Evolutionary conservation across 2,113 vertebrate species (phyloP), one percentile per base, ranked within the genome.

Genomic region (Oreotrochilus melanogaster): DNA sequence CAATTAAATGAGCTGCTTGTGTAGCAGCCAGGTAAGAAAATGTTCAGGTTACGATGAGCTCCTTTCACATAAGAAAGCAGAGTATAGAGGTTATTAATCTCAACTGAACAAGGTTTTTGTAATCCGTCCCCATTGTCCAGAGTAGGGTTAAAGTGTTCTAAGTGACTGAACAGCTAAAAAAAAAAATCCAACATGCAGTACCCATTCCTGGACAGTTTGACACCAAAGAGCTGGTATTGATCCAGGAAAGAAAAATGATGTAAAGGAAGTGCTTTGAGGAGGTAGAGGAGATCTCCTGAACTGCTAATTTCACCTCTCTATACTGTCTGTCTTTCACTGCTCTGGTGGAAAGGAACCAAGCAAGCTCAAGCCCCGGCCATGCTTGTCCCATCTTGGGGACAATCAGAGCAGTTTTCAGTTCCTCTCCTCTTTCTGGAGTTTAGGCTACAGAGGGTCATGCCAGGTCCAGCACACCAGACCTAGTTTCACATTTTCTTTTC

Each of bases 311-410:
- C 61, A 31, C 18, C 51, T 35, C 65, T 17, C 31, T 17, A 22
- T 0, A 1, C 66, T 28, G n/a, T 18, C 0, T 0, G 6, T 71
- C 21, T 35, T 66, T 31, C 2, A 1, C 17, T 0, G 4, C 39
- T 17, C 24, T 11, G n/a, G 17, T 71, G 71, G 76, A 47, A 76
- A 60, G 50, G 70, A 64, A 53, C 22, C 14, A 11, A 31, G 9
- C 47, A 48, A 37, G 27, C 65, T 67, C 60, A 13, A 45, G n/a
- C 27, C 45, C 37, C 1, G 4, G 7, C 23, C 2, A 0, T n/a
- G 15, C 42, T 73, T 53, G 24, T 19, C 45, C 37, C 21, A 12
- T 42, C 50, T 82, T 25, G 39, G 47, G 47, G 37, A 35, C n/a
- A 24, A 31, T 19, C 10, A 47, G 43, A 65, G 53, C 14, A 19